Evolutionary conservation across 2,888 invertebrate species (phyloP), one percentile per base, ranked within the genome.

Genomic region (Lamellibrachia columna): DNA sequence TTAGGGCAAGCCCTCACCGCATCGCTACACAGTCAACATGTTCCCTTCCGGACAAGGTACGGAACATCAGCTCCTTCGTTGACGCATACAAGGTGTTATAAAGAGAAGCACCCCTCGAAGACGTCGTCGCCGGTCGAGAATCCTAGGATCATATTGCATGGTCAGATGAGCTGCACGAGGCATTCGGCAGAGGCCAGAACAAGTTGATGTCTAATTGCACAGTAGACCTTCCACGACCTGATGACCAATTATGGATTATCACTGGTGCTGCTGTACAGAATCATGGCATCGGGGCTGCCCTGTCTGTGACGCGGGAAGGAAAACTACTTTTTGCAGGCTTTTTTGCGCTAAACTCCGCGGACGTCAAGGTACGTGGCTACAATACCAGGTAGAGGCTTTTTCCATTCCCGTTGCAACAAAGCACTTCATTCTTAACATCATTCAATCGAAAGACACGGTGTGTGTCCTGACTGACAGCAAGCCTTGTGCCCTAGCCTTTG

Each of bases 381-480:
- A 3, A 52, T 90, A 90, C 90, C 53, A 92, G 40, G 28, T 92
- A 52, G 60, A 92, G 40, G 90, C 92, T 15, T 53, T 92, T 8
- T 52, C 90, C 15, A 90, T 90, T 40, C 90, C 53, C 9, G 8
- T 15, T n/a, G 92, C 90, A 52, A 75, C 90, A 11, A 92, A 92
- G 11, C 90, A 93, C 53, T 93, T 92, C 58, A 92, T 58, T n/a
- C 92, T 90, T 28, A 90, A 90, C 55, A 92, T 93, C 53, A 93
- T 90, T 28, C 28, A 93, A 52, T 93, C 92, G n/a, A 75, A 52
- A 91, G 55, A 92, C 3, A 60, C n/a, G 40, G 52, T 91, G 7
- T 91, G 91, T 52, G 91, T 92, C 55, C 4, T 92, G 22, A 92
- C 92, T 9, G 92, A 92, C 90, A 92, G 28, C 92, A 92, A 92